Evolutionary conservation across 2,888 invertebrate genomes (phyloP).

Genomic region (Salticus scenicus): DNA sequence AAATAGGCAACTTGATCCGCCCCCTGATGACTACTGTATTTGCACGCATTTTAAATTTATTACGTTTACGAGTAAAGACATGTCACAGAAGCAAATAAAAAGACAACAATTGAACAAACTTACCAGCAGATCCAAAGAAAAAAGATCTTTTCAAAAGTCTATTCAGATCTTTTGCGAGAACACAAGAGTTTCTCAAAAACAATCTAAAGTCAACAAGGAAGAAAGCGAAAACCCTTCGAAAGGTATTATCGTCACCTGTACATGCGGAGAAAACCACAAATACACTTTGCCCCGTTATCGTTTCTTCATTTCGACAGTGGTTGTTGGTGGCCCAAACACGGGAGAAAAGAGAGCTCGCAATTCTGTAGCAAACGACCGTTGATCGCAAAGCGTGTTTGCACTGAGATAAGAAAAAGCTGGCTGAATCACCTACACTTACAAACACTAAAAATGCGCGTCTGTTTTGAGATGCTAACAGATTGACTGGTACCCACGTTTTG

Average conservation of each 20-base stretch:
- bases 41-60: too few relatives aligned
- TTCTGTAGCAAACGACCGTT: not conserved
- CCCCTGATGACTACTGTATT: too few relatives aligned
- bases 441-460: not conserved
- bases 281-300: not conserved
- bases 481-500: not conserved
- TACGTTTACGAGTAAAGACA: too few relatives aligned
- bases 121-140: too few relatives aligned
- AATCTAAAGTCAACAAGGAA: too few relatives aligned
- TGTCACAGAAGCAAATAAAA: too few relatives aligned
- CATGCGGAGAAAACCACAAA: not conserved
- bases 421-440: constrained; percentile 9
- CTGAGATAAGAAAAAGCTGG: not conserved
- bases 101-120: too few relatives aligned
- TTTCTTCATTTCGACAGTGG: not conserved
- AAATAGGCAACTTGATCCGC: too few relatives aligned
- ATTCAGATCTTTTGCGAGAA: too few relatives aligned
- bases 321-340: not conserved
- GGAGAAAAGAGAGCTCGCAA: not conserved
- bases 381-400: not conserved
- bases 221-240: too few relatives aligned
- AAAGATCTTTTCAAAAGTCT: too few relatives aligned
- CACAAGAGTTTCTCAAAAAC: too few relatives aligned
- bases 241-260: not conserved
- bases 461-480: not conserved